These are phyloP conservation scores for Leucoraja erinaceus DNA, from an alignment of 2,113 vertebrate genomes.

Conservation along the genomic window DNA sequence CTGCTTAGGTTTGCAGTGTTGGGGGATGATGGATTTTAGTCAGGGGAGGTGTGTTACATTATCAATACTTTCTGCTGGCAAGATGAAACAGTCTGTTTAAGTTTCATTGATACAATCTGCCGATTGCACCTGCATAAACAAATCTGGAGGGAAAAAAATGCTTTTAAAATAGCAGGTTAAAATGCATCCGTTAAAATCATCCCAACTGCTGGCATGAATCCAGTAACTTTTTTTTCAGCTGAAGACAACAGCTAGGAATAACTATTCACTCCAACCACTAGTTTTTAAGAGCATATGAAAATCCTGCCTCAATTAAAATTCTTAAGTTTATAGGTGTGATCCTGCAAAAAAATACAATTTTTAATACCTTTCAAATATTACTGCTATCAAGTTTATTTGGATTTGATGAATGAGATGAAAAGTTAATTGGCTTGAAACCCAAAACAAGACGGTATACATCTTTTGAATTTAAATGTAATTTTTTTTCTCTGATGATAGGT, in stretches of 20 bases:
- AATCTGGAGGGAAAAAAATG: background rate
- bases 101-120: background rate
- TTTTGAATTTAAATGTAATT: background rate
- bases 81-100: background rate
- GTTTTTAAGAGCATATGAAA: background rate
- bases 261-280: background rate
- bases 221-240: background rate
- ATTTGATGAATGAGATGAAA: background rate
- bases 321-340: background rate
- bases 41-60: background rate
- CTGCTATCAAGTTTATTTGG: no score
- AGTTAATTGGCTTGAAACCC: background rate
- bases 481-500: background rate
- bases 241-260: background rate
- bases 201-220: background rate
- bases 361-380: no score
- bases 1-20: background rate
- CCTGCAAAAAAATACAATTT: background rate
- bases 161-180: background rate
- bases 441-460: background rate
- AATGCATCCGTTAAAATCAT: background rate
- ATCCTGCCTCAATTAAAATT: background rate
- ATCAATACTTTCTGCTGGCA: background rate
- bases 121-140: background rate
- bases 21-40: background rate